Evolutionary conservation across 2,888 invertebrate genomes (phyloP), one percentile per base, ranked within the genome.

Genomic region (Idaea aversata): DNA sequence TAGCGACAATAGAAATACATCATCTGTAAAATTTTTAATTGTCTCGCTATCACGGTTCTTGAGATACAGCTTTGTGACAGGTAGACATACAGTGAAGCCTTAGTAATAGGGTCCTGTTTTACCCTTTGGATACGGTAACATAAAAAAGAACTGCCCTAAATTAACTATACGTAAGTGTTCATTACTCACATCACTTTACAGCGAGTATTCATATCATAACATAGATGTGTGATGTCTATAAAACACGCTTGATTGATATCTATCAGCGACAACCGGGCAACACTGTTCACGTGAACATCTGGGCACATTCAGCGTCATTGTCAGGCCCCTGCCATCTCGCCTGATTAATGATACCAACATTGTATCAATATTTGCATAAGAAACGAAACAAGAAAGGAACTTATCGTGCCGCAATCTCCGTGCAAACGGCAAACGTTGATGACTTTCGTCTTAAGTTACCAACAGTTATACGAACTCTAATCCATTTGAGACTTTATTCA

Each of bases 281-380:
- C 47, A 13, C 47, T 47, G 71, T 67, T 73, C 84, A 81, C 82
- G 77, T 83, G 83, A 76, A 78, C 80, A 82, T 79, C 78, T 78
- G 79, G 75, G 72, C 72, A 75, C 77, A 80, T 79, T 78, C 76
- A 75, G 70, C 67, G 73, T 81, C 76, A 82, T 83, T 85, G 81
- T 81, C 73, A 75, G 77, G 73, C 84, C 86, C 84, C 78, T 81
- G 82, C 77, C 83, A 84, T 85, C 83, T 81, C 75, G 76, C 75
- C 80, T 92, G 93, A 93, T 93, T 92, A 92, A 93, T 93, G 92
- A 88, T 82, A 77, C 82, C 80, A 84, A 88, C 89, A 88, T 83
- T 90, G 88, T 87, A 82, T 88, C 88, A 92, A 92, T 92, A 93
- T 93, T 93, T 91, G 93, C 92, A 93, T 93, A 91, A 91, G 93